These are phyloP conservation scores for Fregata magnificens DNA, from an alignment of 2,113 vertebrate species.

Conservation along the genomic window DNA sequence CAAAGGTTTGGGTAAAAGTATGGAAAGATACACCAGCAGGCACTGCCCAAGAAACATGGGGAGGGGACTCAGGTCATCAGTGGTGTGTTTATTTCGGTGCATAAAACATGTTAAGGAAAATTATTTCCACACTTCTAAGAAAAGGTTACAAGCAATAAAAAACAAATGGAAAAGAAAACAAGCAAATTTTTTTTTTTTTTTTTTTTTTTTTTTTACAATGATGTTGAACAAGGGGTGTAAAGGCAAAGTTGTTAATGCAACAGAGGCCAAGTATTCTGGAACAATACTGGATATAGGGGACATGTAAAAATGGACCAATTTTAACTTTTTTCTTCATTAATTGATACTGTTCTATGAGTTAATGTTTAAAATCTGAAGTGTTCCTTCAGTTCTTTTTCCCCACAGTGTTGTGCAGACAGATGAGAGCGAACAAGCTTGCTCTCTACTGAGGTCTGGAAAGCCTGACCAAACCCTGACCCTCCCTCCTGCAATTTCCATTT, in stretches of 20 bases:
- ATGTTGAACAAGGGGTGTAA: neutral
- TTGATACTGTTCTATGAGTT: neutral
- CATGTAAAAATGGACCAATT: neutral
- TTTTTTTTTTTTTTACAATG: conserved; percentile 1
- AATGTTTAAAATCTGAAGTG: neutral
- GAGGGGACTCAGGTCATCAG: neutral
- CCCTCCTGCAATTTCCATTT: neutral
- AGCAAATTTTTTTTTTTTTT: neutral
- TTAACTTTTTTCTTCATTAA: neutral
- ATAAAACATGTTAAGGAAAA: neutral
- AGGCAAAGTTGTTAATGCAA: neutral
- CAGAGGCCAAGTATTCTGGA: neutral
- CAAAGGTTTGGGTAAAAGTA: neutral
- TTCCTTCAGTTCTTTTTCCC: neutral
- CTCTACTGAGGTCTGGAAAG: neutral
- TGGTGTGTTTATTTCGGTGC: neutral
- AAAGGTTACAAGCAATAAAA: conserved; percentile 15
- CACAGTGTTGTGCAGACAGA: neutral
- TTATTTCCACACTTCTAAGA: neutral
- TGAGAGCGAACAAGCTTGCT: neutral
- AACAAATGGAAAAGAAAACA: neutral
- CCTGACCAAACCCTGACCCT: neutral
- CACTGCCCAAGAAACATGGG: neutral
- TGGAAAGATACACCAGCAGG: neutral
- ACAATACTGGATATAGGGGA: neutral